These are phyloP conservation scores for Diadophis punctatus DNA, from an alignment of 2,113 vertebrate species.

Conservation along the genomic window DNA sequence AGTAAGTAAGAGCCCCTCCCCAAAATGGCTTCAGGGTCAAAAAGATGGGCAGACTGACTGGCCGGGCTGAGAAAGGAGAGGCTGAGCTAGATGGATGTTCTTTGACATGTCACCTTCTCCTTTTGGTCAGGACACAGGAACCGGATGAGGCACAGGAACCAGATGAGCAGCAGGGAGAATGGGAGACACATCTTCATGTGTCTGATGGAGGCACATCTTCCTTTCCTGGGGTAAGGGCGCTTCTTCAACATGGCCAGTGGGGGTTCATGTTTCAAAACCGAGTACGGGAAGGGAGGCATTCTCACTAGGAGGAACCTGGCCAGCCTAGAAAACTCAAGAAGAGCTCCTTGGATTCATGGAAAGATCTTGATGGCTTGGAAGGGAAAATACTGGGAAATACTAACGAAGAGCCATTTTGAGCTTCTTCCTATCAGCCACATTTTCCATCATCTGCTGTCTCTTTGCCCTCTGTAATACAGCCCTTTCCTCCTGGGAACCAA, in stretches of 20 bases:
- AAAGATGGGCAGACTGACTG: neutral
- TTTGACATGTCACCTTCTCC: neutral
- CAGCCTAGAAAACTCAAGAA: neutral
- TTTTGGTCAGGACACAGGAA: neutral
- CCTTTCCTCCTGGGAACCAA: too few relatives aligned
- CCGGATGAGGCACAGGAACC: too few relatives aligned
- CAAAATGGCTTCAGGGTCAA: neutral
- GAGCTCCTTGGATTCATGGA: neutral
- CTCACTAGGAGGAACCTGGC: neutral
- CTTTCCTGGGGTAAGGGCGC: neutral
- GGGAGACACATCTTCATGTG: neutral
- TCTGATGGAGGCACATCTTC: too few relatives aligned
- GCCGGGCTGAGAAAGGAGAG: neutral
- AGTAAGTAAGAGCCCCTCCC: neutral
- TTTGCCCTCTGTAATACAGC: too few relatives aligned
- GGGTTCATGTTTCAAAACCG: neutral
- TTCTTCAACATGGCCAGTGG: neutral
- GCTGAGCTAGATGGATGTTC: too few relatives aligned
- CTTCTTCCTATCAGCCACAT: too few relatives aligned
- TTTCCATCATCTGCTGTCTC: too few relatives aligned
- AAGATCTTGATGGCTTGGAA: neutral
- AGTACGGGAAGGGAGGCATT: neutral
- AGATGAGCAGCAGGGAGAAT: neutral
- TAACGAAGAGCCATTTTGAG: neutral
- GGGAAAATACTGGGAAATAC: too few relatives aligned